These are phyloP conservation scores for Eupsittula cactorum DNA, from an alignment of 2,113 vertebrate genomes.

Conservation along the genomic window DNA sequence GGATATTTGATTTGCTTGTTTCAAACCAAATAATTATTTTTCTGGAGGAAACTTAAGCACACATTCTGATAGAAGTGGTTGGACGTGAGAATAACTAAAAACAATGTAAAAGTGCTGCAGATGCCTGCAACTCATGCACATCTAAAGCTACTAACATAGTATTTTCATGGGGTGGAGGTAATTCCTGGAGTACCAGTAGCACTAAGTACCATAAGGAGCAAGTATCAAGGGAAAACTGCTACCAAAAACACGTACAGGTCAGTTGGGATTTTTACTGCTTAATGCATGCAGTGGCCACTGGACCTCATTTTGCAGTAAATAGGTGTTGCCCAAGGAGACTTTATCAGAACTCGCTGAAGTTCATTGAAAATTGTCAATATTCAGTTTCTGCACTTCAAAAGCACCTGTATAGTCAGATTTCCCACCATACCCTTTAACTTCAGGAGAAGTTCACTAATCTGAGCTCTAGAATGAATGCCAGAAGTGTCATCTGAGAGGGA, in stretches of 20 bases:
- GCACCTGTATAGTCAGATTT: background rate
- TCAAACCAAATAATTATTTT: background rate
- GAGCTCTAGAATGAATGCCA: background rate
- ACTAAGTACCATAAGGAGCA: background rate
- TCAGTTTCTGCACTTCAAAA: background rate
- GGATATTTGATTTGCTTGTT: background rate
- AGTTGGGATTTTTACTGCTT: background rate
- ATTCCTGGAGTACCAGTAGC: background rate
- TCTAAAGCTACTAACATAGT: background rate
- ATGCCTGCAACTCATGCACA: background rate
- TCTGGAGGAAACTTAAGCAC: background rate
- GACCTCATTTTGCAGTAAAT: background rate
- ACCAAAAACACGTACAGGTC: background rate
- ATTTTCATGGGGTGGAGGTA: background rate
- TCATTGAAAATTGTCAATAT: background rate
- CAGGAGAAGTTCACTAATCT: background rate
- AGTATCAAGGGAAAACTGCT: background rate
- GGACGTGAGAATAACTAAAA: background rate
- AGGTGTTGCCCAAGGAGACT: background rate
- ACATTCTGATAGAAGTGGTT: background rate
- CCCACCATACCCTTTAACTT: background rate
- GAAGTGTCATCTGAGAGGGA: background rate
- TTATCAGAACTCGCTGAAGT: background rate
- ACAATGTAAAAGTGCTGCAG: background rate
- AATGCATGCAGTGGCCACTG: background rate